A percentile compares a stretch with the other conserved stretches of the same genome.
Evolutionary conservation across 2,113 vertebrate genomes (phyloP).

Genomic region (Polypterus senegalus): DNA sequence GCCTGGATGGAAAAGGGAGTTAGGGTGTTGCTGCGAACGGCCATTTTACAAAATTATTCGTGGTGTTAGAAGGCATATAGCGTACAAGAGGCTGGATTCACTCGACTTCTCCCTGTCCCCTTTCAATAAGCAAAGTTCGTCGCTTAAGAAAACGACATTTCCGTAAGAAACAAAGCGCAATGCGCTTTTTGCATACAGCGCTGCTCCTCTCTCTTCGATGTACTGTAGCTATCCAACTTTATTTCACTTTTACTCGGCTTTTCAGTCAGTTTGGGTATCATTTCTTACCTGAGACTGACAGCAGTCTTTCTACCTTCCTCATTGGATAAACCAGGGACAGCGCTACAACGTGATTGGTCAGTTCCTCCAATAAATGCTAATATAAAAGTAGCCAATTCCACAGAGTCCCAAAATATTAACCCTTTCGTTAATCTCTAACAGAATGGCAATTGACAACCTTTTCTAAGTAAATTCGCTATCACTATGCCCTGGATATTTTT

Average conservation of each 20-base stretch:
- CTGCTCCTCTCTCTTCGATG: constrained; percentile 25
- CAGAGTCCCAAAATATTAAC: constrained; percentile 33
- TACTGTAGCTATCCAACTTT: constrained; percentile 36
- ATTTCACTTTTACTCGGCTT: constrained; percentile 39
- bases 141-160: too few relatives aligned
- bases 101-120: constrained; percentile 37
- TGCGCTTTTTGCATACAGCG: constrained; percentile 21
- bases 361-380: constrained; percentile 28
- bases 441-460: too few relatives aligned
- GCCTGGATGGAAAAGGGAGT: constrained; percentile 90
- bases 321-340: constrained; percentile 32
- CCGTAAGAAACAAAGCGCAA: constrained; percentile 15
- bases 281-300: constrained; percentile 66
- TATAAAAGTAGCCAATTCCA: constrained; percentile 2
- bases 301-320: constrained; percentile 26
- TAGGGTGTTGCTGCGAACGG: constrained; percentile 62
- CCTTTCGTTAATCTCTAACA: constrained; percentile 21
- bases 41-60: constrained; percentile 49
- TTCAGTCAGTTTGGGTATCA: constrained; percentile 45
- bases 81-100: constrained; percentile 23
- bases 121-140: constrained; percentile 1
- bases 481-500: too few relatives aligned
- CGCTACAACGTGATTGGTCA: constrained; percentile 48
- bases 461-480: too few relatives aligned
- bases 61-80: constrained; percentile 23